Evolutionary conservation across 64 coral and sea anemone genomes (phyloP).

Genomic region (Actinia equina): DNA sequence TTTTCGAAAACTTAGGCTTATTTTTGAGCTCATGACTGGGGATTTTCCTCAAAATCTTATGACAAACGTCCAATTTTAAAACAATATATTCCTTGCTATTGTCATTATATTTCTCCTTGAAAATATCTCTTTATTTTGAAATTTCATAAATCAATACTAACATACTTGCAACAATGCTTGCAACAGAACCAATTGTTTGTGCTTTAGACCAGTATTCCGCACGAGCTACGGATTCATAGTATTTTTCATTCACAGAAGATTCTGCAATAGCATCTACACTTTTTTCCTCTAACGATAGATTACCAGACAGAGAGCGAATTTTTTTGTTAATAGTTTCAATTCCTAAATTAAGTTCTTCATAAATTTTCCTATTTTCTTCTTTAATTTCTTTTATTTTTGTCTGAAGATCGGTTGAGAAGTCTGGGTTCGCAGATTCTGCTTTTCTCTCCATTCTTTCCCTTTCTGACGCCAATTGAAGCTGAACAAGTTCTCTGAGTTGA

Average conservation of each 20-base stretch:
- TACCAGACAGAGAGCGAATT: background rate
- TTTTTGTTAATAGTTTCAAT: slow-evolving; percentile 1
- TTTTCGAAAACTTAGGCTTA: too few relatives aligned
- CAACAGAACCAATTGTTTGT: background rate
- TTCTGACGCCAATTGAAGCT: slow-evolving; percentile 7
- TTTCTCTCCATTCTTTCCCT: background rate
- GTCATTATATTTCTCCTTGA: background rate
- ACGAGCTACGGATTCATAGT: background rate
- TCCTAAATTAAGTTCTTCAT: background rate
- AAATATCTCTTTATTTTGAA: background rate
- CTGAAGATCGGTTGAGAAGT: background rate
- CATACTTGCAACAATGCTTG: background rate
- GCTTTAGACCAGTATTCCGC: background rate
- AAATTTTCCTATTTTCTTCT: slow-evolving; percentile 5
- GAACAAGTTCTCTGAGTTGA: slow-evolving; percentile 28
- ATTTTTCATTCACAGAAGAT: background rate
- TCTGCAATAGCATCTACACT: background rate
- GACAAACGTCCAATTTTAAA: too few relatives aligned
- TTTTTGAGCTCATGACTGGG: too few relatives aligned
- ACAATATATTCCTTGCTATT: too few relatives aligned
- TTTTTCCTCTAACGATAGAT: background rate
- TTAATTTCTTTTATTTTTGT: background rate
- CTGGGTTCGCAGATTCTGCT: background rate
- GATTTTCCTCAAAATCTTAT: too few relatives aligned
- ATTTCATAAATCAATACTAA: background rate